These are phyloP conservation scores for Pantherophis vulpinus DNA, from an alignment of 2,797 vertebrate species.

Conservation along the genomic window DNA sequence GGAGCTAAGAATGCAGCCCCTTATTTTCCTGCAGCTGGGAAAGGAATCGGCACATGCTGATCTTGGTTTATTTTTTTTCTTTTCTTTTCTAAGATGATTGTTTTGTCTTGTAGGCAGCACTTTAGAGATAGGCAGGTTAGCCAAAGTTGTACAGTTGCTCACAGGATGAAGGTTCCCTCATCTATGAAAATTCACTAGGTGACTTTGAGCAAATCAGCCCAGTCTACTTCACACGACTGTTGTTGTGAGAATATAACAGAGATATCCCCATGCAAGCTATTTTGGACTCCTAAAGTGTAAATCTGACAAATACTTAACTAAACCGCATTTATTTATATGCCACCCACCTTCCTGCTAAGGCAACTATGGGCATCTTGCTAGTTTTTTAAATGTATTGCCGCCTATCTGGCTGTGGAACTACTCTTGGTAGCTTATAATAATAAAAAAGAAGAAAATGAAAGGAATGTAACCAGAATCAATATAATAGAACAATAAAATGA, in stretches of 20 bases:
- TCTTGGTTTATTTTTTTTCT: background rate
- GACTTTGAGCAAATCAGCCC: background rate
- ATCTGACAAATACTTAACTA: background rate
- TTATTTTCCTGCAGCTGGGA: background rate
- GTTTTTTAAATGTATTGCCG: background rate
- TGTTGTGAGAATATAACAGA: background rate
- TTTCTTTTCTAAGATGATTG: background rate
- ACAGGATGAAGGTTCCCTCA: background rate
- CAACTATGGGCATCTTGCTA: background rate
- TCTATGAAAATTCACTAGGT: background rate
- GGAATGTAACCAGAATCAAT: no score
- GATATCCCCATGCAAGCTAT: background rate
- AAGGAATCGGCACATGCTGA: background rate
- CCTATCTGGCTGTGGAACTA: background rate
- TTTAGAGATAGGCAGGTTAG: background rate
- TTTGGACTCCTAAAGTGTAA: background rate
- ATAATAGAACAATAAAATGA: no score
- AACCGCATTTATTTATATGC: background rate
- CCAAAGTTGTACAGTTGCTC: background rate
- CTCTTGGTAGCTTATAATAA: background rate
- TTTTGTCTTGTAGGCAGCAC: background rate
- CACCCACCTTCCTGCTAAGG: background rate
- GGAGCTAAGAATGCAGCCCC: background rate
- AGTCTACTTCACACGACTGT: background rate
- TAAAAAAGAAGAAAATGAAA: background rate